phyloP scores from a whole-genome alignment of 2,113 vertebrate species.

The Sigmodon hispidus region DNA sequence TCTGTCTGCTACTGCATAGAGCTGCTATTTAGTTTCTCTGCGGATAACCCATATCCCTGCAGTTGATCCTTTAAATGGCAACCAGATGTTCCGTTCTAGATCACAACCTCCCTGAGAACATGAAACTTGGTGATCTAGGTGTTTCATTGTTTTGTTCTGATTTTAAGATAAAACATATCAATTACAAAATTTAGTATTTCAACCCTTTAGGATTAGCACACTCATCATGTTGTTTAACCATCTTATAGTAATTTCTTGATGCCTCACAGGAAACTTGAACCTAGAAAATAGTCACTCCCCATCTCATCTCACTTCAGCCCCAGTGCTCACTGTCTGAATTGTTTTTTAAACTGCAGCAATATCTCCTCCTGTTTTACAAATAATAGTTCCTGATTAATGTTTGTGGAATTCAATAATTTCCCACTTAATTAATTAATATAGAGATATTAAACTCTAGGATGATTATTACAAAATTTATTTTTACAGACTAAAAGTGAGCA shows the following conservation, averaged over 20 bases:
- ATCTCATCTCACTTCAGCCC: background rate
- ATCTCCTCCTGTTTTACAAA: background rate
- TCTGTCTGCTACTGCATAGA: background rate
- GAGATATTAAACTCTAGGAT: background rate
- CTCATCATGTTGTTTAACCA: background rate
- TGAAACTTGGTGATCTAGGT: background rate
- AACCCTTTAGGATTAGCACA: background rate
- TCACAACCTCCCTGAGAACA: background rate
- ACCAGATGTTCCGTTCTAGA: no score
- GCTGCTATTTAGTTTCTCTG: background rate
- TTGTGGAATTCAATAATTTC: background rate
- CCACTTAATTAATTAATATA: conserved; percentile 13
- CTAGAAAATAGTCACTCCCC: no score
- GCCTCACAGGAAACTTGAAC: rapidly evolving
- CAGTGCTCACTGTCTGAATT: background rate
- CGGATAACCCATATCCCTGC: background rate
- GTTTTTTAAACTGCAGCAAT: background rate
- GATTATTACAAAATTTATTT: background rate
- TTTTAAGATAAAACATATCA: background rate
- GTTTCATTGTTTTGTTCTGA: background rate
- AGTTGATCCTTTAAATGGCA: background rate
- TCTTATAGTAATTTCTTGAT: background rate
- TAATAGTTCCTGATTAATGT: conserved; percentile 3
- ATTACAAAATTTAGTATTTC: background rate
- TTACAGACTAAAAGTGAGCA: background rate